Evolutionary conservation across 1,140 invertebrate species (phyloP).

Genomic region (Zaprionus camerounensis): DNA sequence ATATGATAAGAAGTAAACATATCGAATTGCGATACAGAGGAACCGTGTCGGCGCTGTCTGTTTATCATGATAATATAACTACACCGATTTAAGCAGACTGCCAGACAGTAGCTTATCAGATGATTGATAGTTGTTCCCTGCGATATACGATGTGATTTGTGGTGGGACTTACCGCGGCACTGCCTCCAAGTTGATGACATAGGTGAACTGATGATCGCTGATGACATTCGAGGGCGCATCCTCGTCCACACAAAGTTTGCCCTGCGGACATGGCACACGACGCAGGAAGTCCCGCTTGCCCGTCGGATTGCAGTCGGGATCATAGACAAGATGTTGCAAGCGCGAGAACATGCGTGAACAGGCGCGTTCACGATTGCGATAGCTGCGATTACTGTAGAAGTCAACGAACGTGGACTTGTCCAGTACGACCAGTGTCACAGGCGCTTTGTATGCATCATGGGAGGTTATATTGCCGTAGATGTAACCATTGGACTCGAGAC

Average conservation of each 20-base stretch:
- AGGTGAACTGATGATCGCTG: constrained; percentile 95
- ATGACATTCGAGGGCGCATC: constrained; percentile 93
- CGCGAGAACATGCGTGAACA: constrained; percentile 94
- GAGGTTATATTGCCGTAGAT: constrained; percentile 97
- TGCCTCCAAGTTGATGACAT: constrained; percentile 93
- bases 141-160: not conserved
- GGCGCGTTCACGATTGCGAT: constrained; percentile 85
- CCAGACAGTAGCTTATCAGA: constrained; percentile 18
- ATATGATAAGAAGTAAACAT: constrained; percentile 5
- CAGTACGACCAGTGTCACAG: constrained; percentile 94
- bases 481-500: constrained; percentile 93
- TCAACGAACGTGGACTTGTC: constrained; percentile 94
- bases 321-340: constrained; percentile 92
- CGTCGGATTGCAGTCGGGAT: constrained; percentile 90
- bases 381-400: constrained; percentile 91
- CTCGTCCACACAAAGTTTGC: constrained; percentile 93
- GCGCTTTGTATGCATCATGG: constrained; percentile 87
- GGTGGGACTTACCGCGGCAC: constrained; percentile 91
- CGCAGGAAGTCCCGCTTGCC: constrained; percentile 95
- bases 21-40: not conserved
- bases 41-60: not conserved
- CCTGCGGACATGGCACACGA: constrained; percentile 92
- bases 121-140: constrained; percentile 12
- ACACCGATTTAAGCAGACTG: not conserved
- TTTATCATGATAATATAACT: not conserved